Percentiles rank a stretch among this genome's conserved stretches.
These are phyloP conservation scores for Gasterosteus aculeatus DNA, from an alignment of 2,113 vertebrate species.

Conservation along the genomic window DNA sequence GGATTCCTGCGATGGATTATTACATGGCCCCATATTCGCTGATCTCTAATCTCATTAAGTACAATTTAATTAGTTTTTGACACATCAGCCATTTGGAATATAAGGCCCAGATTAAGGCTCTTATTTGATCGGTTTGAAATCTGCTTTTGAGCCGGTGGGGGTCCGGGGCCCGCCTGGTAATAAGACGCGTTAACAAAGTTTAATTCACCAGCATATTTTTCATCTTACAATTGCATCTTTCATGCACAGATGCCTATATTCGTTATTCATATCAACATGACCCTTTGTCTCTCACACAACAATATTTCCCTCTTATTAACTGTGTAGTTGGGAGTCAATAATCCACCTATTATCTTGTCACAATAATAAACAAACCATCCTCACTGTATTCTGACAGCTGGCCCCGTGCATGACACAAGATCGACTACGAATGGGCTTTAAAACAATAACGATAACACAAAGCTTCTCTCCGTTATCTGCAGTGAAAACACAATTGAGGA, in stretches of 20 bases:
- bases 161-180: background rate
- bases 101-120: background rate
- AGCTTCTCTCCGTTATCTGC: constrained; percentile 16
- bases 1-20: background rate
- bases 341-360: constrained; percentile 31
- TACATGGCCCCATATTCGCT: background rate
- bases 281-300: background rate
- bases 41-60: background rate
- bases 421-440: constrained; percentile 32
- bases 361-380: constrained; percentile 32
- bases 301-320: background rate
- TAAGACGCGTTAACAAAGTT: background rate
- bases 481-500: constrained; percentile 13
- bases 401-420: constrained; percentile 20
- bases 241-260: background rate
- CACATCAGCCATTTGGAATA: background rate
- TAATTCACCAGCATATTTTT: background rate
- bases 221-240: background rate
- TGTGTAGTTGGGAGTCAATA: constrained; percentile 11
- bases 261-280: background rate
- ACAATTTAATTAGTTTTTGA: background rate
- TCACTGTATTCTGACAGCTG: constrained; percentile 20
- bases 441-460: constrained; percentile 30
- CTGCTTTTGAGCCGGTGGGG: background rate
- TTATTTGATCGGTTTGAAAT: background rate